Base-by-base conservation (phyloP, 2,888 invertebrate species). In the Drosophila mimica region DNA sequence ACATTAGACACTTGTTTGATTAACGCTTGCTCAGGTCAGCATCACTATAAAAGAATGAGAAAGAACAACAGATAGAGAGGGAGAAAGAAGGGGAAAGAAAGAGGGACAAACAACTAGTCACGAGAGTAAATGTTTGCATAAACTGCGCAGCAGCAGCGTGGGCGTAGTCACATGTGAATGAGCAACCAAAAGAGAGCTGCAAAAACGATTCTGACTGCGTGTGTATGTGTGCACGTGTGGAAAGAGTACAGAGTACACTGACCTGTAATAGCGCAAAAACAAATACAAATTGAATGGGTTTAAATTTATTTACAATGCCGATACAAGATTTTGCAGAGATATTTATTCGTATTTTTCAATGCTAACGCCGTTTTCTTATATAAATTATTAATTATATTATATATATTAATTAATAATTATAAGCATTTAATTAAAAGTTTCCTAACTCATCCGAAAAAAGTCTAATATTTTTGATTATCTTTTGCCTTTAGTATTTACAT, bases 1-100 rank as follows among this genome's bases (percentile, higher is more conserved):
- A 77, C 66, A 73, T 69, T 74, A 65, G 74, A 79, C 85, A 85
- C 88, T 88, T 85, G 88, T 85, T 88, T 85, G 88, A 83, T 74
- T 81, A 74, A 66, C 46, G 60, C 49, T 67, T 54, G 74, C 63
- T 64, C 74, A 70, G 70, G 77, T 69, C 76, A 77, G 61, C 70
- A 73, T 40, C 40, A 63, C 38, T 40, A 62, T 33, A 54, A 51
- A 46, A 52, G 28, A 48, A 30, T 6, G n/a, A 43, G 30, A 43
- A 17, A 51, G 57, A 13, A 31, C n/a, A n/a, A 36, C 7, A 33
- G 28, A 43, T 40, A 33, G 33, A 43, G 57, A 25, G 28, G 52
- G 34, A 48, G 25, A 33, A 49, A 53, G 53, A 20, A 3, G 13
- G 30, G 28, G 33, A 38, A 30, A 46, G 56, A 31, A 34, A 54